Percentiles rank a stretch among this genome's conserved stretches.
Evolutionary conservation across 35 echinoderm and acorn worm genomes (phyloP).

Genomic region (Ophioderma brevispina): DNA sequence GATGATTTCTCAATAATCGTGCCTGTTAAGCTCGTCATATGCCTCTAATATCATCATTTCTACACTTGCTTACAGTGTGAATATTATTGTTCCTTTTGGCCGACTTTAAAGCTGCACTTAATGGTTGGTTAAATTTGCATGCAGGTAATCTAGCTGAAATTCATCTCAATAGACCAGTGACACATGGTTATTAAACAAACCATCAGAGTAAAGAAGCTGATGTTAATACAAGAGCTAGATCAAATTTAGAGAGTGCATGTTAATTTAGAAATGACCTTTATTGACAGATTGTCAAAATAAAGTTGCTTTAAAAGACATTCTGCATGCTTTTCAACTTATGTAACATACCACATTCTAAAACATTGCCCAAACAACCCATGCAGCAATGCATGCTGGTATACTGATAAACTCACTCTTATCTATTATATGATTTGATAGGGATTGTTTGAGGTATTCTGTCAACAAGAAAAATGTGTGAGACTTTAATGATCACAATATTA

Average conservation of each 20-base stretch:
- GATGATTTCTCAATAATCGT: neutral
- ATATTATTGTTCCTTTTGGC: conserved; percentile 11
- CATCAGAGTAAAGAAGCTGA: too few relatives aligned
- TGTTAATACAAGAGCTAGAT: too few relatives aligned
- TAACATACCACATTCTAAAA: too few relatives aligned
- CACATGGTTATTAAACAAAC: too few relatives aligned
- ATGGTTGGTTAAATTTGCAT: neutral
- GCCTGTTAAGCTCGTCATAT: neutral
- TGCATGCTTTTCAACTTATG: too few relatives aligned
- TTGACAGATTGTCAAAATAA: too few relatives aligned
- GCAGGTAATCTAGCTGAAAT: neutral
- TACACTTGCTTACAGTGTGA: neutral
- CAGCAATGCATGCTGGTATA: neutral
- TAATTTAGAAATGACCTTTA: too few relatives aligned
- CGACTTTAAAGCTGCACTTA: neutral
- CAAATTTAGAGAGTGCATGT: too few relatives aligned
- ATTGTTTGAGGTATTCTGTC: neutral
- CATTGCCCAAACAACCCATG: neutral
- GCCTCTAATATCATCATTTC: neutral
- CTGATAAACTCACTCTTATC: neutral
- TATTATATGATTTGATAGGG: neutral
- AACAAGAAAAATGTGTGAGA: neutral
- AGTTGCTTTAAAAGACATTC: too few relatives aligned
- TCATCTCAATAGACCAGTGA: neutral
- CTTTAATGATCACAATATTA: neutral